A percentile compares a stretch with the other conserved stretches of the same genome.
These are phyloP conservation scores for Balanococcus diminutus DNA, from an alignment of 2,888 invertebrate genomes.

Conservation along the genomic window DNA sequence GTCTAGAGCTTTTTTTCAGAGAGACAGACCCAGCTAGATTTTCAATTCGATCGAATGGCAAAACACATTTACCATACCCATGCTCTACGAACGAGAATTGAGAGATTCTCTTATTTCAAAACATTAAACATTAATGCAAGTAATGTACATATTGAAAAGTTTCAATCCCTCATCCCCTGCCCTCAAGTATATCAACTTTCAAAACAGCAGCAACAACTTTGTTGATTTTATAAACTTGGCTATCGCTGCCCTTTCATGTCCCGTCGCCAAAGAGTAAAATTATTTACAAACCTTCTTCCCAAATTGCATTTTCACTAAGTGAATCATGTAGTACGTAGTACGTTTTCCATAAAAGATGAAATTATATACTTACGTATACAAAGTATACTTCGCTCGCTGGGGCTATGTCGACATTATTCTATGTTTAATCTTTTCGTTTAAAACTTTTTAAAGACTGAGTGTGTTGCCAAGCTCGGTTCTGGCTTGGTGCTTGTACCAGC, in stretches of 20 bases:
- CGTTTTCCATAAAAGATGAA: neutral
- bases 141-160: slow-evolving; percentile 1
- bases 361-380: neutral
- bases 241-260: neutral
- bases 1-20: too few relatives aligned
- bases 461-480: too few relatives aligned
- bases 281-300: neutral
- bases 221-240: neutral
- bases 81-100: neutral
- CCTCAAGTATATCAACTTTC: slow-evolving; percentile 5
- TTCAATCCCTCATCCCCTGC: too few relatives aligned
- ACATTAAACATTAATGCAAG: neutral
- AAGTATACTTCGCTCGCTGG: neutral
- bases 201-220: slow-evolving; percentile 12
- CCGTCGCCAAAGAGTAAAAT: neutral
- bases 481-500: neutral
- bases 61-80: too few relatives aligned
- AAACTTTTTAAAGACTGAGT: neutral
- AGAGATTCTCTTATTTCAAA: neutral
- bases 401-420: neutral
- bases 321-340: neutral
- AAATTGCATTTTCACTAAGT: slow-evolving; percentile 23
- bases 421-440: slow-evolving; percentile 13
- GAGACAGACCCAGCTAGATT: neutral
- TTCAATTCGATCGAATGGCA: neutral